Evolutionary conservation across 2,797 vertebrate genomes (phyloP).

Genomic region (Gouania willdenowi): DNA sequence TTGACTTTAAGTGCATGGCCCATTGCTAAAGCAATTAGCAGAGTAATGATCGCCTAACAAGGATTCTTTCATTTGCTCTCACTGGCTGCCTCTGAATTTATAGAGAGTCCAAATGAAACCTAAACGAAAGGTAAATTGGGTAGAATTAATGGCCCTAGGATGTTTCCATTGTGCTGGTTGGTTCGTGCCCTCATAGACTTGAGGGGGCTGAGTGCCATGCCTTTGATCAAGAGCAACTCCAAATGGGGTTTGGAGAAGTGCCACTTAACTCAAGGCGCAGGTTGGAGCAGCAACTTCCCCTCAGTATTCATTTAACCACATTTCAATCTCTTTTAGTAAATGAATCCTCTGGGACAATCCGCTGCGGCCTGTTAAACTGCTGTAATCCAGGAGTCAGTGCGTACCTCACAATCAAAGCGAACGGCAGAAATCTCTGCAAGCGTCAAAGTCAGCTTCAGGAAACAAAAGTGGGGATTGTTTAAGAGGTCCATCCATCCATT

Average conservation of each 20-base stretch:
- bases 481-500: too few relatives aligned
- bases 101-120: conserved; percentile 78
- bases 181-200: conserved; percentile 65
- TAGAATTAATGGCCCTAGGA: conserved; percentile 79
- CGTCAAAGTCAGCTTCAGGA: conserved; percentile 31
- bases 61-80: conserved; percentile 80
- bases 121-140: conserved; percentile 82
- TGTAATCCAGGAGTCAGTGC: conserved; percentile 30
- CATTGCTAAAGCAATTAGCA: conserved; percentile 81
- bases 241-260: conserved; percentile 69
- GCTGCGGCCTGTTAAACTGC: conserved; percentile 52
- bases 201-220: conserved; percentile 64
- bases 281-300: conserved; percentile 54
- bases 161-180: conserved; percentile 70
- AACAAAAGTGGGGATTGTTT: conserved; percentile 60
- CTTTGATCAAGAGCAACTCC: conserved; percentile 75
- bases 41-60: conserved; percentile 81
- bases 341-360: conserved; percentile 62
- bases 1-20: conserved; percentile 77
- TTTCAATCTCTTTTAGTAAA: conserved; percentile 72
- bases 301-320: conserved; percentile 66
- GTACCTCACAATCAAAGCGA: conserved; percentile 28
- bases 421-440: conserved; percentile 19
- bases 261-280: conserved; percentile 65
- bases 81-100: conserved; percentile 76